Evolutionary conservation across 2,888 invertebrate genomes (phyloP), one percentile per base, ranked within the genome.

Genomic region (Pristionchus japonicus): DNA sequence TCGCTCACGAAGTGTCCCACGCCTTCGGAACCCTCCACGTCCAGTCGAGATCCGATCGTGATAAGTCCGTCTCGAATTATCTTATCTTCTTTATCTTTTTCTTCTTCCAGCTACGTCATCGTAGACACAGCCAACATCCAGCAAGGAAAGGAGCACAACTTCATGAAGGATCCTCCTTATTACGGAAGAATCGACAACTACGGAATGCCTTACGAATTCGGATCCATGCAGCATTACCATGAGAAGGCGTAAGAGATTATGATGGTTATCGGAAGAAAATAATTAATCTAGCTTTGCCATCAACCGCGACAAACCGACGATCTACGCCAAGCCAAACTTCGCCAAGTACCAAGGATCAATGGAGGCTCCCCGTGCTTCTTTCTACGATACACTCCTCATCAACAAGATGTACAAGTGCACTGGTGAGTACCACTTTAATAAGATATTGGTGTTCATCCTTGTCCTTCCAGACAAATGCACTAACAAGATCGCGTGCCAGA

Each of bases 11-110:
- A 34, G 6, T 85, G 0, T 85, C 85, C 13, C 85, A 85, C 43
- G 64, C 85, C n/a, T 85, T 85, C 40, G 85, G 85, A 37, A 85
- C 85, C 6, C 85, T 85, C 6, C 85, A 85, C 64, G 85, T 85
- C 40, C 85, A 85, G 27, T 85, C 85, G 17, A 34, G 85, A 61
- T 85, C 64, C 34, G 85, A 85, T 31, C 85, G 85, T 43, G 85
- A 85, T 20, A 43, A 61, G 85, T 85, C n/a, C n/a, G 40, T 43
- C 37, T 17, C 23, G 34, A 31, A 64, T 27, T 49, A 15, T n/a
- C n/a, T n/a, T n/a, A n/a, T n/a, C n/a, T n/a, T n/a, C n/a, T n/a
- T n/a, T n/a, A n/a, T n/a, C n/a, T n/a, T n/a, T n/a, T n/a, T n/a
- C n/a, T n/a, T n/a, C n/a, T n/a, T n/a, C 20, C 27, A 43, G 80